Evolutionary conservation across 2,113 vertebrate genomes (phyloP).

Genomic region (Pachyramphus minor): DNA sequence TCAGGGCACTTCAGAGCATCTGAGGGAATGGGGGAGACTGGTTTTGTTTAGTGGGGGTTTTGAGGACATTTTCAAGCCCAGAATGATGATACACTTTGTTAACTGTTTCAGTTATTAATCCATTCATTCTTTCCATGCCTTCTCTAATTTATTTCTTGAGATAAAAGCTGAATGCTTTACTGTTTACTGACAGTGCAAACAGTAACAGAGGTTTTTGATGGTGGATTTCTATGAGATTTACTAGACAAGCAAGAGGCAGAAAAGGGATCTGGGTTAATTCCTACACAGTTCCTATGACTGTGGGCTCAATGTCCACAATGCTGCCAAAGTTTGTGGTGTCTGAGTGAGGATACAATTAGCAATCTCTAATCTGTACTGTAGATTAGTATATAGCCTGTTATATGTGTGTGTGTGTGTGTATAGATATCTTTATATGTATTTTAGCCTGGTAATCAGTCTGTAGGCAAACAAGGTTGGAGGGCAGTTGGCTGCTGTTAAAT

Average conservation of each 20-base stretch:
- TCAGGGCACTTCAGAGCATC: background rate
- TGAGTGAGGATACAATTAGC: background rate
- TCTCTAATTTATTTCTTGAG: background rate
- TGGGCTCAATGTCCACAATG: fast-evolving
- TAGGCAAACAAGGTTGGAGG: too few relatives aligned
- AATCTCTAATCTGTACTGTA: background rate
- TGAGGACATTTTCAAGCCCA: background rate
- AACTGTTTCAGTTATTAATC: background rate
- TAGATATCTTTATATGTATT: background rate
- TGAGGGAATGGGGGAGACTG: background rate
- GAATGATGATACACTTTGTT: background rate
- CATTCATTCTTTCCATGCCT: background rate
- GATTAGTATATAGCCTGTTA: background rate
- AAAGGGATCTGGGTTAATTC: background rate
- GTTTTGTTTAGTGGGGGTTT: background rate
- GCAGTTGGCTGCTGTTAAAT: background rate
- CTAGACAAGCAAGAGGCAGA: background rate
- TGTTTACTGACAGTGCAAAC: background rate
- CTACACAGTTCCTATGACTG: background rate
- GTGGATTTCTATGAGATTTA: background rate
- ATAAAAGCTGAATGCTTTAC: background rate
- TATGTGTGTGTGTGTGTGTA: fast-evolving
- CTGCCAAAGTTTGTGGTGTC: background rate
- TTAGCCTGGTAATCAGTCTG: background rate
- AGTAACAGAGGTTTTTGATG: background rate